A percentile compares a stretch with the other conserved stretches of the same genome.
Conservation (phyloP, 2,888 invertebrate genomes). For the Auanema sp. region DNA sequence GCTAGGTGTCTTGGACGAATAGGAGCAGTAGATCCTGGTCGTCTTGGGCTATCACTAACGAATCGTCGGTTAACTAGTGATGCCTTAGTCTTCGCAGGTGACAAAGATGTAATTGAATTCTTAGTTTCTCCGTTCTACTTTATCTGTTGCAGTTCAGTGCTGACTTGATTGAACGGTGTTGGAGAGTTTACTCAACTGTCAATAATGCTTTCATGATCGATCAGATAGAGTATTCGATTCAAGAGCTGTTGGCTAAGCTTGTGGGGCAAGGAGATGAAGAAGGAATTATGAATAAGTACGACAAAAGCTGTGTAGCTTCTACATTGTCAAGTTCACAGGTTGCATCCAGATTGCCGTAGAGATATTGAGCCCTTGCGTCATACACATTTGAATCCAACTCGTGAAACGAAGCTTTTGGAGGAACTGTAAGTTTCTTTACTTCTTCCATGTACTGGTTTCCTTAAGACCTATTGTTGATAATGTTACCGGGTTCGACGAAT, state of each 20-base stretch:
- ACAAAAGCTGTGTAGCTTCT: not conserved
- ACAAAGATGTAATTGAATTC: slow-evolving; percentile 8
- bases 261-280: slow-evolving; percentile 8
- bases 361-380: slow-evolving; percentile 15
- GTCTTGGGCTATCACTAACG: slow-evolving; percentile 11
- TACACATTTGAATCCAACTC: slow-evolving; percentile 7
- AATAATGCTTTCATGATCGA: slow-evolving; percentile 14
- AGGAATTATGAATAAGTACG: slow-evolving; percentile 9
- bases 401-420: not conserved
- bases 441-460: not conserved
- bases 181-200: slow-evolving; percentile 16
- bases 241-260: slow-evolving; percentile 12
- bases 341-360: slow-evolving; percentile 13
- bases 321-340: not conserved
- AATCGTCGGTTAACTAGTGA: not conserved
- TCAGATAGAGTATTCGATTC: slow-evolving; percentile 15
- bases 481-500: slow-evolving; percentile 6
- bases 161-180: slow-evolving; percentile 19
- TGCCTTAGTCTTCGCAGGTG: slow-evolving; percentile 14
- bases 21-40: slow-evolving; percentile 23
- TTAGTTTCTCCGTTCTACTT: not conserved
- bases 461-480: slow-evolving; percentile 17
- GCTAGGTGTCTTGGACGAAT: slow-evolving; percentile 19
- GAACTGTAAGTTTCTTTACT: not conserved
- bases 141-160: slow-evolving; percentile 12